Conservation (phyloP, 1,140 invertebrate genomes). For the Ceratina australensis region DNA sequence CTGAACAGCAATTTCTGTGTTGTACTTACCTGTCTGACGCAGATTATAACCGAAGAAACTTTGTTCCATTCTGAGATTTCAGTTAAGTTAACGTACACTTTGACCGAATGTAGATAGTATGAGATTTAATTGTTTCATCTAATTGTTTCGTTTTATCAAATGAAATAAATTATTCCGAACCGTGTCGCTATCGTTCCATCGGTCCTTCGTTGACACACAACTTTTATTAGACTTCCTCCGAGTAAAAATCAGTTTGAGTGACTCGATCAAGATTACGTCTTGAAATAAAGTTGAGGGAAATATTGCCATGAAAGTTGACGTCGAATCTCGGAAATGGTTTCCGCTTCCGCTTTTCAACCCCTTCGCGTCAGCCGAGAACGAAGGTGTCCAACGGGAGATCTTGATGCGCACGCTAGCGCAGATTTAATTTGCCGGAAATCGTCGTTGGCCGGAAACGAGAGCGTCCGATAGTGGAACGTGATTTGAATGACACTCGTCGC, state of each 20-base stretch:
- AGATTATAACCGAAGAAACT: background rate
- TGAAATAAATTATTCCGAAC: too few relatives aligned
- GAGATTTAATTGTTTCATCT: background rate
- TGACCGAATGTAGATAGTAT: background rate
- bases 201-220: background rate
- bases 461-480: slow-evolving; percentile 20
- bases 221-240: background rate
- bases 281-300: background rate
- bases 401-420: slow-evolving; percentile 36
- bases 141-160: background rate
- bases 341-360: slow-evolving; percentile 27
- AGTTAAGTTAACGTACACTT: background rate
- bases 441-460: slow-evolving; percentile 48
- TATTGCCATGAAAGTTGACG: background rate
- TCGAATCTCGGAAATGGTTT: slow-evolving; percentile 25
- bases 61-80: background rate
- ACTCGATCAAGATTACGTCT: background rate
- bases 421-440: slow-evolving; percentile 58
- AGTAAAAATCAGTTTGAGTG: too few relatives aligned
- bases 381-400: slow-evolving; percentile 31
- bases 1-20: background rate
- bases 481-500: slow-evolving; percentile 19
- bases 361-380: background rate
- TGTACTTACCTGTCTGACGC: background rate
- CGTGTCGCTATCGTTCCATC: background rate